Conservation (phyloP, 2,113 vertebrate species). For the Trematomus loennbergii region DNA sequence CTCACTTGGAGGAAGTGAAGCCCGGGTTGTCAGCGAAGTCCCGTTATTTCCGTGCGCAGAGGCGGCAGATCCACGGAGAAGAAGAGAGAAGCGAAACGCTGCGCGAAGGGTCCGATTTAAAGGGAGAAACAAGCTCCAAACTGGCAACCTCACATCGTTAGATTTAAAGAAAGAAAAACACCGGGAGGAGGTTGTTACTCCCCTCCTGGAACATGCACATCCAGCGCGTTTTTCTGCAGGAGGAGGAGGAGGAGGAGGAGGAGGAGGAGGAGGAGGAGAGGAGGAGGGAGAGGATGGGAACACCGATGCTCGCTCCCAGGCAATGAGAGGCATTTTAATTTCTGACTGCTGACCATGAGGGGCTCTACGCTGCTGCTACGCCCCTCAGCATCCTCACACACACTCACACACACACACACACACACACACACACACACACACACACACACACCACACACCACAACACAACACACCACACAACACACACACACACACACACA, state of each 20-base stretch:
- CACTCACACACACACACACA: too few relatives aligned
- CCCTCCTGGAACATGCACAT: conserved; percentile 20
- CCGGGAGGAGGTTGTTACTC: conserved; percentile 20
- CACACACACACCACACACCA: too few relatives aligned
- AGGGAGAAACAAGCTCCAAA: conserved; percentile 17
- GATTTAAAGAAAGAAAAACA: background rate
- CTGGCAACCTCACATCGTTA: conserved; percentile 39
- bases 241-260: background rate
- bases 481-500: too few relatives aligned
- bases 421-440: too few relatives aligned
- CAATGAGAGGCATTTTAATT: conserved; percentile 48
- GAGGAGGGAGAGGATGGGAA: background rate
- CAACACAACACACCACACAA: too few relatives aligned
- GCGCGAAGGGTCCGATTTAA: conserved; percentile 35
- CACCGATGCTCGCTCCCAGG: conserved; percentile 41
- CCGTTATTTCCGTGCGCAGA: conserved; percentile 36
- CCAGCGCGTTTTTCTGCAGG: conserved; percentile 14
- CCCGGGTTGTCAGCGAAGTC: conserved; percentile 21
- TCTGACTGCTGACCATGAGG: conserved; percentile 61
- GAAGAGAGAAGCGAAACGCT: background rate
- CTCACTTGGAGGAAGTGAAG: conserved; percentile 58
- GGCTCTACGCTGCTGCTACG: conserved; percentile 58
- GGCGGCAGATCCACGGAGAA: conserved; percentile 20
- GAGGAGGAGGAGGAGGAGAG: too few relatives aligned
- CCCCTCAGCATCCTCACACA: conserved; percentile 56